Conservation (phyloP, 1,140 invertebrate genomes). For the Metopolophium dirhodum region DNA sequence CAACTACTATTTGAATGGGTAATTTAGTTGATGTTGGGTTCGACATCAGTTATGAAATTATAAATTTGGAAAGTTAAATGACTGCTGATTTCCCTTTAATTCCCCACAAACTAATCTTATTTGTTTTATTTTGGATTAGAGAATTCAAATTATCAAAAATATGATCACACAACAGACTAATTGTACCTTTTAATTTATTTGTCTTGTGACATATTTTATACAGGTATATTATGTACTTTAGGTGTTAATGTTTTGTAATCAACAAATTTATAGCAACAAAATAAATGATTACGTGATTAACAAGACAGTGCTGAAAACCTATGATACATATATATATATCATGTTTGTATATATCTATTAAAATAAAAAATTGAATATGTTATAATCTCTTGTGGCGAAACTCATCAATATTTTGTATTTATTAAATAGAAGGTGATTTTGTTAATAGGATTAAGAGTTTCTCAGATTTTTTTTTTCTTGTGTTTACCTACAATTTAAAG, state of each 20-base stretch:
- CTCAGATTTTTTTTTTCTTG: too few species aligned
- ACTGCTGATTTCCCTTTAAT: not conserved
- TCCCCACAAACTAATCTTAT: not conserved
- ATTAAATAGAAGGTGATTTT: not conserved
- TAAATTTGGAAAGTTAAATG: not conserved
- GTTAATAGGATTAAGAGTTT: not conserved
- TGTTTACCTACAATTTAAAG: not conserved
- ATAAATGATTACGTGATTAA: not conserved
- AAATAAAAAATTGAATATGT: constrained; percentile 54
- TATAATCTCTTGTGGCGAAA: not conserved
- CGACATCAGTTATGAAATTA: not conserved
- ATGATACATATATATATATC: not conserved
- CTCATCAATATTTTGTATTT: not conserved
- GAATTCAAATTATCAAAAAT: constrained; percentile 11
- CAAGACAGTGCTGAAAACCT: not conserved
- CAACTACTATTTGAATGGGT: too few species aligned
- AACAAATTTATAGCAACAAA: not conserved
- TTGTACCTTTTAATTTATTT: constrained; percentile 27
- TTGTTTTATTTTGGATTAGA: not conserved
- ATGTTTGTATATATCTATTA: not conserved
- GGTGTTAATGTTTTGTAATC: not conserved
- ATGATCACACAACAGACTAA: not conserved
- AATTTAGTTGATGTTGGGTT: not conserved
- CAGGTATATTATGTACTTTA: not conserved
- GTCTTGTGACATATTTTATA: constrained; percentile 3